These are phyloP conservation scores for Maconellicoccus hirsutus DNA, from an alignment of 1,140 invertebrate genomes.

Conservation along the genomic window DNA sequence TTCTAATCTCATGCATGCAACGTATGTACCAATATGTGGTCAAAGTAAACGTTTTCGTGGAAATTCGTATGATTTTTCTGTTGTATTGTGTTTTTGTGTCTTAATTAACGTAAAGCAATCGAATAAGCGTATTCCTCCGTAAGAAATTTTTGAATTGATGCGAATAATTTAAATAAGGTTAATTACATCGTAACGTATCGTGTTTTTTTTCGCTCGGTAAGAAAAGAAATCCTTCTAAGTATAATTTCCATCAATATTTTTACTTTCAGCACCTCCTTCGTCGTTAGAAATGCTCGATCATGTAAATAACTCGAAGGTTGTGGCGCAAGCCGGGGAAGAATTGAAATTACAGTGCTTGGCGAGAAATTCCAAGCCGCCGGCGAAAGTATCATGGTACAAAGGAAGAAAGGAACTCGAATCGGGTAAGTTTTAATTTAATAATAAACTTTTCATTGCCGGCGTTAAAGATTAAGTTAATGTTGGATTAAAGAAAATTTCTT, in stretches of 20 bases:
- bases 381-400: slow-evolving; percentile 70
- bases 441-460: background rate
- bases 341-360: slow-evolving; percentile 69
- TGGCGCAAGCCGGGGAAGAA: slow-evolving; percentile 70
- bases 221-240: too few species aligned
- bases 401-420: background rate
- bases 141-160: too few species aligned
- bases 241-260: background rate
- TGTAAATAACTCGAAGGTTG: slow-evolving; percentile 60
- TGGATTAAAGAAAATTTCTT: background rate
- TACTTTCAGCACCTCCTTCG: slow-evolving; percentile 64
- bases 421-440: slow-evolving; percentile 10
- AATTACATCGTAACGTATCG: too few species aligned
- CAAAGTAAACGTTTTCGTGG: too few species aligned
- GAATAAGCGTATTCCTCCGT: too few species aligned
- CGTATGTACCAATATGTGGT: too few species aligned
- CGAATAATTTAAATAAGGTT: too few species aligned
- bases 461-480: background rate
- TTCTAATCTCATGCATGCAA: too few species aligned
- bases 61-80: too few species aligned
- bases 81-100: too few species aligned
- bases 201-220: too few species aligned
- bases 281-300: slow-evolving; percentile 73
- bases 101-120: too few species aligned
- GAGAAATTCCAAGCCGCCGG: slow-evolving; percentile 72